Conservation (phyloP, 2,113 vertebrate species). For the Tragulus kanchil region DNA sequence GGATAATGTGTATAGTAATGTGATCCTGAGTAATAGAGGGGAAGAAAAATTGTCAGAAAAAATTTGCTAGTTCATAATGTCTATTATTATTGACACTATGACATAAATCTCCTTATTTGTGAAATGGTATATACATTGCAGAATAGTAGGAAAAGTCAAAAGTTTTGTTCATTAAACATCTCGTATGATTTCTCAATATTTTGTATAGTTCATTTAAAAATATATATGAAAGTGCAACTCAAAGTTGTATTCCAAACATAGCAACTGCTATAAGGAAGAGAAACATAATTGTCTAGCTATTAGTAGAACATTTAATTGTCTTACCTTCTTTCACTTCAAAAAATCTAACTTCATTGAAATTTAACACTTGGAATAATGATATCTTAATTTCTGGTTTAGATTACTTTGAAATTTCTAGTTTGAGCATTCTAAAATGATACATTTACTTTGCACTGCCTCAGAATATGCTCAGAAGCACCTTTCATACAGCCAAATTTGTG, state of each 20-base stretch:
- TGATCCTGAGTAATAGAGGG: constrained; percentile 15
- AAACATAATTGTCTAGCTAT: constrained; percentile 55
- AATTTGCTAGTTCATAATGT: not conserved
- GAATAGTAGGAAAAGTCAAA: constrained; percentile 8
- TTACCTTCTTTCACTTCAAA: constrained; percentile 44
- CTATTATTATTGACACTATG: too few relatives aligned
- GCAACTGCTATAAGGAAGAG: constrained; percentile 10
- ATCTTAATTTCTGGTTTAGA: constrained; percentile 21
- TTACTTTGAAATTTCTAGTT: constrained; percentile 37
- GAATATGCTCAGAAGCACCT: constrained; percentile 22
- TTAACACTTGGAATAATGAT: constrained; percentile 54
- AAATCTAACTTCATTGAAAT: constrained; percentile 62
- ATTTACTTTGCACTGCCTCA: constrained; percentile 8
- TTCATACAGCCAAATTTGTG: constrained; percentile 37
- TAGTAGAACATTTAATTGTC: constrained; percentile 52
- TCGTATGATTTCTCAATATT: constrained; percentile 26
- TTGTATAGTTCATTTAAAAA: constrained; percentile 7
- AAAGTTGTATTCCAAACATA: constrained; percentile 34
- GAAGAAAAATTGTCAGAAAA: constrained; percentile 23
- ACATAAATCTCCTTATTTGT: too few relatives aligned
- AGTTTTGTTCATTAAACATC: not conserved
- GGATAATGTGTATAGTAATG: not conserved
- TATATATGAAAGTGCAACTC: not conserved
- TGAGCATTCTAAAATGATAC: constrained; percentile 42
- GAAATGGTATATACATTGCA: not conserved